Percentiles rank a stretch among this genome's conserved stretches.
These are phyloP conservation scores for Myiotriccus ornatus DNA, from an alignment of 2,797 vertebrate genomes.

Conservation along the genomic window DNA sequence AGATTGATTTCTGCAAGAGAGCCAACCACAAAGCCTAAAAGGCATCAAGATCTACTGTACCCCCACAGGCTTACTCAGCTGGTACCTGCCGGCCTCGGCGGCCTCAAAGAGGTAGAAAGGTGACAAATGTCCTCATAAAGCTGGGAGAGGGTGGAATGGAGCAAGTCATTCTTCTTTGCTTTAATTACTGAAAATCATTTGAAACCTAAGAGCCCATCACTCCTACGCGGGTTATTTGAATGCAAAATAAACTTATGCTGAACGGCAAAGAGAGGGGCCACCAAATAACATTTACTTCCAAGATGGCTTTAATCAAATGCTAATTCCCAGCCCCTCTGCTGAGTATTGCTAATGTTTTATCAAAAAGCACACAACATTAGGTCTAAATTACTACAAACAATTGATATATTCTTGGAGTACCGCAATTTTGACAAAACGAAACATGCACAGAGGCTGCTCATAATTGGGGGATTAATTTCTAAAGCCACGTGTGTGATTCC, in stretches of 20 bases:
- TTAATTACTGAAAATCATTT: conserved; percentile 39
- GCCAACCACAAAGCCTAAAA: neutral
- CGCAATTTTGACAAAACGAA: conserved; percentile 38
- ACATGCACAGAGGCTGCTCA: neutral
- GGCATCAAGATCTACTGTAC: neutral
- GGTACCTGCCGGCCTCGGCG: neutral
- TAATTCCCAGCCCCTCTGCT: conserved; percentile 49
- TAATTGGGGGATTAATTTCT: conserved; percentile 57
- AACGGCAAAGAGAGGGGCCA: neutral
- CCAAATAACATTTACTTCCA: conserved; percentile 24
- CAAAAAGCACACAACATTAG: conserved; percentile 44
- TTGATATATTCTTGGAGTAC: conserved; percentile 36
- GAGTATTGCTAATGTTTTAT: conserved; percentile 45
- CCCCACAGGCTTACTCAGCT: neutral
- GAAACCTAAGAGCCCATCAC: neutral
- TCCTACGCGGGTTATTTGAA: neutral
- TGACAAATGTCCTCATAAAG: neutral
- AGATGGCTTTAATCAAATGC: conserved; percentile 50
- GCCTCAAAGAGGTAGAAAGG: neutral
- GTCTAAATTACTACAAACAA: conserved; percentile 50
- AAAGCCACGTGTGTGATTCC: conserved; percentile 39
- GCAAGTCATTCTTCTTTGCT: neutral
- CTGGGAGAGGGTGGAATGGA: neutral
- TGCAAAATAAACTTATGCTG: neutral
- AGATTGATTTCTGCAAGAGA: conserved; percentile 24